Conservation (phyloP, 2,113 vertebrate genomes). For the Tamias sibiricus region DNA sequence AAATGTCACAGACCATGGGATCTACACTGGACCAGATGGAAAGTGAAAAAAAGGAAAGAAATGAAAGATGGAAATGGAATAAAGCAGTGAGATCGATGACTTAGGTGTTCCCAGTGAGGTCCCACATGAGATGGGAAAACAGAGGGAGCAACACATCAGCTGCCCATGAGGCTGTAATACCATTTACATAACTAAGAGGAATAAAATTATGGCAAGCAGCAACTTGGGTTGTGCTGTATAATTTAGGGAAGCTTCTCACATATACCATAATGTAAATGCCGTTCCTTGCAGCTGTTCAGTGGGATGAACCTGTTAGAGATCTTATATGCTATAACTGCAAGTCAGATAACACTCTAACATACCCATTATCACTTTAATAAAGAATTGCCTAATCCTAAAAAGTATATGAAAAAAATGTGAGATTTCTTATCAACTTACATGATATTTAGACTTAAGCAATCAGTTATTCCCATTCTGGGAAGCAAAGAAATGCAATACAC, state of each 20-base stretch:
- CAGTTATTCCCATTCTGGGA: background rate
- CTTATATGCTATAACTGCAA: background rate
- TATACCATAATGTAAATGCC: background rate
- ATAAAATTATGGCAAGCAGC: background rate
- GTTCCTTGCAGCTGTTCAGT: background rate
- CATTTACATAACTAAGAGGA: background rate
- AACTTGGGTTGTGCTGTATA: background rate
- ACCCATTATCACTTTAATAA: background rate
- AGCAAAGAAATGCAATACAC: background rate
- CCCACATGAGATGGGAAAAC: background rate
- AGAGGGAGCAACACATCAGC: background rate
- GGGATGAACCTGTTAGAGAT: background rate
- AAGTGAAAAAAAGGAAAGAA: background rate
- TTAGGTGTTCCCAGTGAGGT: background rate
- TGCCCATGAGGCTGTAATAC: background rate
- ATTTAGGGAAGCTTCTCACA: background rate
- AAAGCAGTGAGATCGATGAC: background rate
- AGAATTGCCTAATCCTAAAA: background rate
- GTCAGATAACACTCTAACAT: background rate
- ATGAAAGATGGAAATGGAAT: background rate
- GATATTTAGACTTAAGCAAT: background rate
- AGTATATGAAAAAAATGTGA: background rate
- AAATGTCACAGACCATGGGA: background rate
- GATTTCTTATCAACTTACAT: background rate
- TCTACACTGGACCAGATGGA: background rate